Evolutionary conservation across 2,113 vertebrate species (phyloP).

Genomic region (Copsychus sechellarum): DNA sequence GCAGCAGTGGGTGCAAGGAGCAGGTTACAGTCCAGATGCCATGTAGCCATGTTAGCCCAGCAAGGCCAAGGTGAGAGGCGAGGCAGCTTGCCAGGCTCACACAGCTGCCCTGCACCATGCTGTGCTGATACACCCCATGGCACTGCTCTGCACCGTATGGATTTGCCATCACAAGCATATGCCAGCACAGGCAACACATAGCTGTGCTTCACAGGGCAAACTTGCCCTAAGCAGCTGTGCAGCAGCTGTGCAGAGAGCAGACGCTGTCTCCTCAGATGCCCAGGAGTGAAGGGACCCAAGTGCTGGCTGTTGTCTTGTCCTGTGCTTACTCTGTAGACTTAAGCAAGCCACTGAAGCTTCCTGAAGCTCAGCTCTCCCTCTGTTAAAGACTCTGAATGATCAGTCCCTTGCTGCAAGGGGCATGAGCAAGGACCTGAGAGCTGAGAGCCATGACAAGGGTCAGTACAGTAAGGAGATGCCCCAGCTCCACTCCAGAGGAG

Average conservation of each 20-base stretch:
- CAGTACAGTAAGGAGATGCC: background rate
- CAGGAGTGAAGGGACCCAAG: background rate
- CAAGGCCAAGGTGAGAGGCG: background rate
- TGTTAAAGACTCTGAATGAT: constrained; percentile 4
- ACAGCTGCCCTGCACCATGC: background rate
- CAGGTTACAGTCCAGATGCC: background rate
- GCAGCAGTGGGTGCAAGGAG: background rate
- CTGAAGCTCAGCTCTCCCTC: background rate
- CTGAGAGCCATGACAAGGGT: background rate
- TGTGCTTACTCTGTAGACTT: background rate
- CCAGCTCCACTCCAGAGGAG: background rate
- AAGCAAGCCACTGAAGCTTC: background rate
- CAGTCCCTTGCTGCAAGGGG: background rate
- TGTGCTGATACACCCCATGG: background rate
- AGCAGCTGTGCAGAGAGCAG: background rate
- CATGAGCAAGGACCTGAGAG: background rate
- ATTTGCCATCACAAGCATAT: background rate
- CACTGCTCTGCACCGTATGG: background rate
- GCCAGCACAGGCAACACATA: background rate
- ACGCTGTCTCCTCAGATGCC: background rate
- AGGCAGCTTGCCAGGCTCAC: background rate
- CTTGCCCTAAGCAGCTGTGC: background rate
- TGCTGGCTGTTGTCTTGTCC: background rate
- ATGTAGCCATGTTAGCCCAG: background rate
- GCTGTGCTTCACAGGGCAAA: background rate